Evolutionary conservation across 2,797 vertebrate species (phyloP), one percentile per base, ranked within the genome.

Genomic region (Borostomias antarcticus): DNA sequence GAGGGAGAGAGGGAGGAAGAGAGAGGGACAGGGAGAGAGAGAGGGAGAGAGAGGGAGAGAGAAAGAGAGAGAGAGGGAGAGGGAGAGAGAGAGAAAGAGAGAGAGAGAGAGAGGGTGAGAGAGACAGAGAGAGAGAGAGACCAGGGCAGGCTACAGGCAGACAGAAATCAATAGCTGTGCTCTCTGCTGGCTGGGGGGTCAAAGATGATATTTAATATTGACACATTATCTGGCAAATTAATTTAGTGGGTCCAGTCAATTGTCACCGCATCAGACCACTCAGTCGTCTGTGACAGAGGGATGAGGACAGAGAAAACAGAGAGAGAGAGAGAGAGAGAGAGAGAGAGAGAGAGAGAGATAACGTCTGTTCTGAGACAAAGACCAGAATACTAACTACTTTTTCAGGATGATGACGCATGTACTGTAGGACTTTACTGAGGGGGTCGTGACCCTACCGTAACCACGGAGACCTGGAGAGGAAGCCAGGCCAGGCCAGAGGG

Each of bases 171-270:
- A 93, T 95, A 93, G 35, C 67, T 75, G 76, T 57, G 61, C 70
- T 83, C 84, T 84, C 82, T 66, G 83, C 64, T 68, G 82, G 78
- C 76, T 57, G 37, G 68, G 90, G 93, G 90, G 90, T 89, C 81
- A 91, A 90, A 87, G 82, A 78, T 88, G 89, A 90, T 80, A 88
- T 90, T 88, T 92, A 94, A 93, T 93, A 92, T 92, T 88, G 92
- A 92, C 91, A 93, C 91, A 88, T 92, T 91, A 93, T 92, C 89
- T 77, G 82, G 88, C 80, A 92, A 91, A 91, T 93, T 90, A 91
- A 92, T 92, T 92, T 89, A 91, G 87, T 88, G 76, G 82, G 81
- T 83, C 64, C 82, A 91, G 84, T 89, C 82, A 73, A 86, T 88
- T 87, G 89, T 89, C 88, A 86, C 82, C 21, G 74, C 84, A 84